phyloP scores from a whole-genome alignment of 2,113 vertebrate genomes.

The Pteronura brasiliensis region DNA sequence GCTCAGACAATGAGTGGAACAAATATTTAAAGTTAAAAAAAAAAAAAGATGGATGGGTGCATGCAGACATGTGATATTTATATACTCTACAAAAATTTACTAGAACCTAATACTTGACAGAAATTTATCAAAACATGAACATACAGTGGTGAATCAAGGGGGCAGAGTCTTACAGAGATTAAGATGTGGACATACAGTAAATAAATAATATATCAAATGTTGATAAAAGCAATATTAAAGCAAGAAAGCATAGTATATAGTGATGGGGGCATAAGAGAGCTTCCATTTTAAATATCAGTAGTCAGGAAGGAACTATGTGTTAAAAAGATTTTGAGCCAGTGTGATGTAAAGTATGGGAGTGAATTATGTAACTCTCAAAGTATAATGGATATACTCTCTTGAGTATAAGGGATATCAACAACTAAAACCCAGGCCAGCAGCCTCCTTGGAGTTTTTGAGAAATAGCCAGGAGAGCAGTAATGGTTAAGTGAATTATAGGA shows the following conservation, averaged over 20 bases:
- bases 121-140: neutral
- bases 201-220: neutral
- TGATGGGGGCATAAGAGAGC: neutral
- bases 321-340: neutral
- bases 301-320: neutral
- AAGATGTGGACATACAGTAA: neutral
- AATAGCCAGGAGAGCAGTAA: neutral
- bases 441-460: neutral
- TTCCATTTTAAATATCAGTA: neutral
- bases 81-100: neutral
- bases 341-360: neutral
- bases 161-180: neutral
- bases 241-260: too few species aligned
- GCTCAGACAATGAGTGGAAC: neutral
- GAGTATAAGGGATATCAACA: neutral
- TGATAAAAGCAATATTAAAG: too few species aligned
- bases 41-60: fast-evolving
- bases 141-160: neutral
- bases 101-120: neutral
- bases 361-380: neutral
- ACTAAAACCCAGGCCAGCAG: neutral
- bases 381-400: neutral
- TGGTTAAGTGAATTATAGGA: neutral
- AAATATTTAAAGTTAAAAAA: neutral
- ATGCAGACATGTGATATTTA: neutral